A percentile compares a stretch with the other conserved stretches of the same genome.
These are phyloP conservation scores for Gadus macrocephalus DNA, from an alignment of 2,113 vertebrate genomes.

Conservation along the genomic window DNA sequence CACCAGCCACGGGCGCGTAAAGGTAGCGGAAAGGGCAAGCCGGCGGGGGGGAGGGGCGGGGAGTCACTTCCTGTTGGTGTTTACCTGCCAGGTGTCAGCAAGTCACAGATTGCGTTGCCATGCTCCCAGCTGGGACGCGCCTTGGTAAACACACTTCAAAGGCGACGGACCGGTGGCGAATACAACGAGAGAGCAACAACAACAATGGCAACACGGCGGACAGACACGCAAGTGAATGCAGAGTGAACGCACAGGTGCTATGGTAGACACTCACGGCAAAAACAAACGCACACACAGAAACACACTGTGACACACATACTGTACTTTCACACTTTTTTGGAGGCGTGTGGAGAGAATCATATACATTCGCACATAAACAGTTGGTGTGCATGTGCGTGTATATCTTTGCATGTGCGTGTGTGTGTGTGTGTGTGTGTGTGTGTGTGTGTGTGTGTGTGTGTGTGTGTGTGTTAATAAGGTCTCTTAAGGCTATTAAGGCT, in stretches of 20 bases:
- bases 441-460: too few relatives aligned
- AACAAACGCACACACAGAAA: slow-evolving; percentile 3
- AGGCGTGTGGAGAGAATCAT: not conserved
- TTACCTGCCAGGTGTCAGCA: slow-evolving; percentile 77
- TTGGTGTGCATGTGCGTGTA: not conserved
- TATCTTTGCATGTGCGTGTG: too few relatives aligned
- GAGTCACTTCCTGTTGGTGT: slow-evolving; percentile 57
- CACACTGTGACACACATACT: slow-evolving; percentile 16
- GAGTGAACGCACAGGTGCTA: not conserved
- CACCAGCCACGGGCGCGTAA: slow-evolving; percentile 19
- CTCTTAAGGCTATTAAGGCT: too few relatives aligned
- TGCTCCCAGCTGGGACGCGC: slow-evolving; percentile 68
- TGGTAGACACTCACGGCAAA: not conserved
- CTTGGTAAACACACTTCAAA: slow-evolving; percentile 76
- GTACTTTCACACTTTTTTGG: not conserved
- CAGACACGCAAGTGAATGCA: not conserved
- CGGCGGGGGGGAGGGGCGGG: slow-evolving; percentile 21
- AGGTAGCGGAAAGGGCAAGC: slow-evolving; percentile 69
- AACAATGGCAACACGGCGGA: not conserved
- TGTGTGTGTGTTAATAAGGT: too few relatives aligned
- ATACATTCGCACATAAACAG: not conserved
- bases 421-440: too few relatives aligned
- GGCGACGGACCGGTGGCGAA: slow-evolving; percentile 30
- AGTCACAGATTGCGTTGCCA: slow-evolving; percentile 74
- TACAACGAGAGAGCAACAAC: slow-evolving; percentile 21